Evolutionary conservation across 1,140 invertebrate genomes (phyloP), one percentile per base, ranked within the genome.

Genomic region (Trinorchestia longiramus): DNA sequence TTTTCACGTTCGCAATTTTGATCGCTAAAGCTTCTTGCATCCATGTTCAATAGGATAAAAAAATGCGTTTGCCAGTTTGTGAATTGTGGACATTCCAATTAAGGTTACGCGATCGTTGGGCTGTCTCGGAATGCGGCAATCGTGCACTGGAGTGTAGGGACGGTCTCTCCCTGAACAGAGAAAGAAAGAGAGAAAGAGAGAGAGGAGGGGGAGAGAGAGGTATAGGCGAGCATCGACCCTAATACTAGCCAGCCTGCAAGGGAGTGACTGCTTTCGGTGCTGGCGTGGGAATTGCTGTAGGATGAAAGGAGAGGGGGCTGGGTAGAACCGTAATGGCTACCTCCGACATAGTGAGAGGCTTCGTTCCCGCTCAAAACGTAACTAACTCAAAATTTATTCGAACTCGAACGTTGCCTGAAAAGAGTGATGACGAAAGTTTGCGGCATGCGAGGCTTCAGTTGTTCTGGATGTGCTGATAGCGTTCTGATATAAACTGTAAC

Each of bases 21-120:
- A 77, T 77, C 15, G 62, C 62, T 23, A 36, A 19, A 36, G 15
- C 62, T 77, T 28, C 28, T 77, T 19, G 62, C 36, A 77, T 77
- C 62, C 11, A 3, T 77, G 62, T 28, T 36, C 1, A 77, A 77
- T 77, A 77, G 62, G 28, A 77, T 36, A 28, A 28, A 77, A 77
- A 77, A 77, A 36, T 28, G 62, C 62, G 62, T 36, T 77, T 77
- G 62, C 62, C 28, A 77, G 62, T 77, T 77, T 77, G 62, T 90
- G 43, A 90, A 43, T 90, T 90, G 88, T 90, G n/a, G 88, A 90
- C 88, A 90, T 90, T 90, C 88, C 88, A 90, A 90, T 90, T 90
- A 42, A 90, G 88, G 43, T 41, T 43, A 42, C 43, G 88, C 88
- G 88, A 90, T 90, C 88, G n/a, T 43, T 42, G 88, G 88, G 43